Evolutionary conservation across 2,888 invertebrate genomes (phyloP), one percentile per base, ranked within the genome.

Genomic region (Coleophora deauratella): DNA sequence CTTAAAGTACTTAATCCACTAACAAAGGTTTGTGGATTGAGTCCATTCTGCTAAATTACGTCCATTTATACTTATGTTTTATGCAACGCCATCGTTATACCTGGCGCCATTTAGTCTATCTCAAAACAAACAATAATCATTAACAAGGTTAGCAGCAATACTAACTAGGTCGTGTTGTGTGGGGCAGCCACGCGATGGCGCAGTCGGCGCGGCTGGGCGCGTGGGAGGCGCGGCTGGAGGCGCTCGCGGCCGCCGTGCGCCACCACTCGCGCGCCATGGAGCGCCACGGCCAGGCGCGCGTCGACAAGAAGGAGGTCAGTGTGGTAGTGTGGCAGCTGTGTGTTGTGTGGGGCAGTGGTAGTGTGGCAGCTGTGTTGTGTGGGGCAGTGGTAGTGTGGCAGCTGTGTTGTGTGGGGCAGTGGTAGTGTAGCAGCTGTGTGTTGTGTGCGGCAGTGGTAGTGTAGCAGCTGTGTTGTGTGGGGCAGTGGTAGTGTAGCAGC

Each of bases 181-280:
- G n/a, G n/a, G 28, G 27, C 47, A 84, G 84, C 40, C 84, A 99
- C 84, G 97, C 96, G 0, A 91, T 99, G 85, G 93, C 95, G 0
- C 91, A 96, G 51, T 97, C 97, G 0, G 98, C 98, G 0, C 97
- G 98, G 63, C 86, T 99, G 42, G 96, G 96, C 0, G 93, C 97
- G 44, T 98, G 97, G 97, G 98, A 99, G 84, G 90, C 93, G 4
- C 90, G 92, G 0, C 82, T 98, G 35, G 94, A 95, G 55, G 87
- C 89, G 27, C 93, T 95, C 57, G 93, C 97, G 10, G 91, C 95
- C 33, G 90, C 94, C 1, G 93, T 98, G 54, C 91, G 95, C 56
- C 89, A 88, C 42, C 90, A 97, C 40, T 92, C 95, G 0, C 90
- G 93, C 49, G 91, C 91, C 69, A 85, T 98, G 71, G 94, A 94